Base-by-base conservation (phyloP, 2,797 vertebrate species). In the Delichon dasypus region DNA sequence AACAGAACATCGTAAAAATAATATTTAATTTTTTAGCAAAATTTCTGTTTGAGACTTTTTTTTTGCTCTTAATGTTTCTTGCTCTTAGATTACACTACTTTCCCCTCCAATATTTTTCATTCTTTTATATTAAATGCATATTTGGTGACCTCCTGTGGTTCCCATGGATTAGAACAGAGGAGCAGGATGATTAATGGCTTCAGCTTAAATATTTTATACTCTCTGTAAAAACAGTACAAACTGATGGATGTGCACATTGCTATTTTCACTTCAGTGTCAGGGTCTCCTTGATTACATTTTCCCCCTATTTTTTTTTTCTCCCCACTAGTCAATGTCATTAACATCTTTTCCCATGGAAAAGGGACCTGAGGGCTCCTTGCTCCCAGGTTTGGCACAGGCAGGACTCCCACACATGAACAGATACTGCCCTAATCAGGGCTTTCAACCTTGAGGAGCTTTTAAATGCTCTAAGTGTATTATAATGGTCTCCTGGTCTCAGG, bases 81-180 rank as follows among this genome's bases (percentile, higher is more conserved):
- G 13, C 36, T 70, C 27, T 70, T 32, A 65, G 11, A 32, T 34
- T 66, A 44, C 34, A 10, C 58, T 65, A 32, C 7, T 91, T 50
- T 79, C 74, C 53, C 42, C 34, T 93, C 77, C 81, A 77, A 74
- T 89, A 79, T 85, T 93, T 90, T 91, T 94, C 85, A 77, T 94
- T 95, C 95, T 93, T 95, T 96, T 93, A 94, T 94, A 95, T 89
- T 95, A 91, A 96, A 96, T 80, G 94, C 90, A 94, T 92, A 94
- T 96, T 94, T 96, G 93, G 95, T 95, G 93, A 95, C 93, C 94
- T 96, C 95, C 95, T 97, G 96, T 97, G 95, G 96, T 94, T 96
- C 95, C 92, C 93, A 95, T 87, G 95, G 77, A 95, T 93, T 94
- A 94, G 89, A 95, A 94, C 78, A 89, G 92, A 95, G 78, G 36